These are phyloP conservation scores for Syngnathoides biaculeatus DNA, from an alignment of 2,113 vertebrate genomes.

Conservation along the genomic window DNA sequence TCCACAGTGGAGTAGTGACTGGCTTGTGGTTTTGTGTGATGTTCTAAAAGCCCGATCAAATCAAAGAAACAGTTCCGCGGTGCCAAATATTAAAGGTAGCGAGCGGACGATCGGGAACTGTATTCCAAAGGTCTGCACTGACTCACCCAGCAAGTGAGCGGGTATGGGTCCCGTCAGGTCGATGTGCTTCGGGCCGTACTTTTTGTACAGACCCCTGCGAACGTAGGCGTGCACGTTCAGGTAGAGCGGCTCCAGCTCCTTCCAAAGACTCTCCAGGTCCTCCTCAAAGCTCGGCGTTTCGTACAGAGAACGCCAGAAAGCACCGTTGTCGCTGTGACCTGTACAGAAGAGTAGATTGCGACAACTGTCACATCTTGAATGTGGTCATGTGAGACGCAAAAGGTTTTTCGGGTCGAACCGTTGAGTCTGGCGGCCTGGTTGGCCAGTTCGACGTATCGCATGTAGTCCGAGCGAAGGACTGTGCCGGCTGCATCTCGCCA, in stretches of 20 bases:
- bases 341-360: neutral
- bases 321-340: slow-evolving; percentile 86
- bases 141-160: slow-evolving; percentile 90
- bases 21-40: slow-evolving; percentile 15
- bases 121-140: slow-evolving; percentile 27
- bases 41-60: neutral
- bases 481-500: slow-evolving; percentile 88
- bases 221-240: slow-evolving; percentile 88
- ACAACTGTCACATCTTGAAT: neutral
- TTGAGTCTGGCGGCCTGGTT: slow-evolving; percentile 89
- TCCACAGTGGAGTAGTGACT: slow-evolving; percentile 34
- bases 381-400: neutral
- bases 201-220: slow-evolving; percentile 83
- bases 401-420: slow-evolving; percentile 68
- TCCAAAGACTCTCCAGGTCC: slow-evolving; percentile 86
- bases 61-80: neutral
- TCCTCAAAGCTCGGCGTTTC: slow-evolving; percentile 84
- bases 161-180: slow-evolving; percentile 92
- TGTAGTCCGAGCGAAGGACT: slow-evolving; percentile 76
- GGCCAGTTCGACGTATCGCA: slow-evolving; percentile 84
- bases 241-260: slow-evolving; percentile 88
- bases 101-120: neutral
- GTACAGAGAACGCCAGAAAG: slow-evolving; percentile 87
- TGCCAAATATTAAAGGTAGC: neutral
- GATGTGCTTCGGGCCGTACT: slow-evolving; percentile 80